Evolutionary conservation across 2,797 vertebrate species (phyloP), one percentile per base, ranked within the genome.

Genomic region (Podargus strigoides): DNA sequence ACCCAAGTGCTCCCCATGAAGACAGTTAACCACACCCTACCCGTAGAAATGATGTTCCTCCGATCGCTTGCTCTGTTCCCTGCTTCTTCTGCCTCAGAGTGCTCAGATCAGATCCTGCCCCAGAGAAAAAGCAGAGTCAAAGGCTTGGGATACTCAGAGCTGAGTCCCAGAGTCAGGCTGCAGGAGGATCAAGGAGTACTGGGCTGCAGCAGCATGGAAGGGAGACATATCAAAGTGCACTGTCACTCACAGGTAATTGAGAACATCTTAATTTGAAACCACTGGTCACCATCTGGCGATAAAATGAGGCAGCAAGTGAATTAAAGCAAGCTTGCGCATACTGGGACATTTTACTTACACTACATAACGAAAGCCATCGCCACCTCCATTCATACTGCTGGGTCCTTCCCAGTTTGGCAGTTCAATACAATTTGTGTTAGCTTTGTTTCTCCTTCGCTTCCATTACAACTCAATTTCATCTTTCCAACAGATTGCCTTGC

Each of bases 61-160:
- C 56, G 27, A 88, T 11, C 2, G 10, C 91, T 81, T 81, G 92
- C 87, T 96, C 91, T 94, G 85, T 96, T 96, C 93, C 94, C 93
- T 93, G 92, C 89, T 95, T 68, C 96, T 88, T 95, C 93, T 89
- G 92, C 87, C 95, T 95, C 94, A 90, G 83, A 94, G 63, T 50
- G 88, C 90, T 83, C 93, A 96, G 85, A 91, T 95, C 94, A 96
- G 94, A 95, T 93, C 95, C 95, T 95, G 95, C 93, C 83, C 85
- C 93, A 3, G 87, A 96, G 80, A 95, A 94, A 95, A 96, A 95
- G 87, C 70, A 95, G 59, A 97, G 93, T 97, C 93, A 96, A 94
- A 91, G 72, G 77, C 89, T 70, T 92, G 94, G 3, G 30, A 93
- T 64, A 95, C 59, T 85, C 39, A 85, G 74, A 81, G 59, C 22